Conservation (phyloP, 2,888 invertebrate species). For the Hetaerina titia region DNA sequence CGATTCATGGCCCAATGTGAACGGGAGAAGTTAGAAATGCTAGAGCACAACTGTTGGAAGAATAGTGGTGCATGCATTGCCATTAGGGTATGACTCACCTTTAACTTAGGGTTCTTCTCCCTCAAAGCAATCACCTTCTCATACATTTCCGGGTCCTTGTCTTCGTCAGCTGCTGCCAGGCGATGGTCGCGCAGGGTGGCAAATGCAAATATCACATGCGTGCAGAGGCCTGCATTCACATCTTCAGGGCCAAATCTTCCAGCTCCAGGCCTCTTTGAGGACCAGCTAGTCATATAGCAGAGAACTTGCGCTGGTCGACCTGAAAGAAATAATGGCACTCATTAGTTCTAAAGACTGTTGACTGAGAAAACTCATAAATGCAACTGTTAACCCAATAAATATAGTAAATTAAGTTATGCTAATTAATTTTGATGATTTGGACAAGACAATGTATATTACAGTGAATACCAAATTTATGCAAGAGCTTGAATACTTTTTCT, state of each 20-base stretch:
- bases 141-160: constrained; percentile 92
- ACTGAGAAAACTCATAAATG: too few relatives aligned
- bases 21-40: too few relatives aligned
- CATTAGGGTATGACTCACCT: constrained; percentile 78
- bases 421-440: too few relatives aligned
- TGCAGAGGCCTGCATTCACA: constrained; percentile 93
- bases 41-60: too few relatives aligned
- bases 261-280: constrained; percentile 91
- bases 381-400: too few relatives aligned
- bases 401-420: too few relatives aligned
- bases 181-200: constrained; percentile 93
- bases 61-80: too few relatives aligned
- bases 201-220: constrained; percentile 97
- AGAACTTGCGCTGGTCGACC: constrained; percentile 92
- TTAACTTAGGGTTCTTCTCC: constrained; percentile 92
- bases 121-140: constrained; percentile 90
- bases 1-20: too few relatives aligned
- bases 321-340: constrained; percentile 75
- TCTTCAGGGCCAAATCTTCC: constrained; percentile 94
- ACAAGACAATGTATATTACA: too few relatives aligned
- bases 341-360: too few relatives aligned
- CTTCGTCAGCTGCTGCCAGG: constrained; percentile 85
- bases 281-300: constrained; percentile 98
- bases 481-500: too few relatives aligned
- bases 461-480: too few relatives aligned